phyloP scores from a whole-genome alignment of 2,113 vertebrate species.

The Paradoxurus hermaphroditus region DNA sequence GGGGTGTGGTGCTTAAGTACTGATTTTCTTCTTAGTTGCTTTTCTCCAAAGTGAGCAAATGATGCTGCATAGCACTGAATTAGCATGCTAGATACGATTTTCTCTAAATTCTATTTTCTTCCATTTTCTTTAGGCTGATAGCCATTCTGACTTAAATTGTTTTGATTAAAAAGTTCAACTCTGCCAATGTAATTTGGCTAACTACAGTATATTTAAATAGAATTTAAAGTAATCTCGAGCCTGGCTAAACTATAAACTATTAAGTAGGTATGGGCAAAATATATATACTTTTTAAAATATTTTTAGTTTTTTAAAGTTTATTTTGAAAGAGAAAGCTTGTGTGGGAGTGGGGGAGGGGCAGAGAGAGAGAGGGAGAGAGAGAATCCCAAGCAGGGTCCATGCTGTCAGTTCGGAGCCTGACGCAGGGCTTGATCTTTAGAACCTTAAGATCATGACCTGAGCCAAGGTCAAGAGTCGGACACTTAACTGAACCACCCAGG shows the following conservation, averaged over 20 bases:
- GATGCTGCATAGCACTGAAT: not conserved
- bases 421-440: too few relatives aligned
- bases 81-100: not conserved
- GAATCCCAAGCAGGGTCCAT: too few relatives aligned
- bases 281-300: not conserved
- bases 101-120: not conserved
- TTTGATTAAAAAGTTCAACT: not conserved
- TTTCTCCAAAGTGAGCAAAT: not conserved
- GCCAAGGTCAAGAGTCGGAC: too few relatives aligned
- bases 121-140: not conserved
- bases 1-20: not conserved
- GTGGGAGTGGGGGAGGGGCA: too few relatives aligned
- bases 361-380: too few relatives aligned
- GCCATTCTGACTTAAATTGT: not conserved
- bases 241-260: not conserved
- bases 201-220: not conserved
- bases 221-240: not conserved
- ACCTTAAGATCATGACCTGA: too few relatives aligned
- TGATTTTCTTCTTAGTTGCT: not conserved
- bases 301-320: too few relatives aligned
- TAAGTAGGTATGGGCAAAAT: not conserved
- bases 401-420: too few relatives aligned
- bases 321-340: too few relatives aligned
- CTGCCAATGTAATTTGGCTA: not conserved
- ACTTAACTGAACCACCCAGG: too few relatives aligned